These are phyloP conservation scores for Heliocidaris erythrogramma DNA, from an alignment of 35 echinoderm and acorn worm species.

Conservation along the genomic window DNA sequence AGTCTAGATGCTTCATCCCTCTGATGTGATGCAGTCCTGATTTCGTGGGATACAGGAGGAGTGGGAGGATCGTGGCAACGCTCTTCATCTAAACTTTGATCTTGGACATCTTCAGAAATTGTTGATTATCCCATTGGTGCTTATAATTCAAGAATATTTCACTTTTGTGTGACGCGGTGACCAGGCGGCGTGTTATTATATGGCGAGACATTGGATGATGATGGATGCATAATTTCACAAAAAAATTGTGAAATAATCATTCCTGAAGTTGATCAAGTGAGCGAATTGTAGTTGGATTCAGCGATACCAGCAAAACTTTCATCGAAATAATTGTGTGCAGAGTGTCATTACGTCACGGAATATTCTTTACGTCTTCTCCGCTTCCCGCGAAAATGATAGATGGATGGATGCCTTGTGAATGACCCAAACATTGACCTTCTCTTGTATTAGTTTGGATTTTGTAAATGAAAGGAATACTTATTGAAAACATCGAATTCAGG, in stretches of 20 bases:
- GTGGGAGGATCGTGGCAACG: not conserved
- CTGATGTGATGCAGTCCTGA: not conserved
- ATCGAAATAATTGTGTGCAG: not conserved
- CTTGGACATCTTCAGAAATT: not conserved
- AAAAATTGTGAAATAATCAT: no score
- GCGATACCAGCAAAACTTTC: no score
- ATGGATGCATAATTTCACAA: not conserved
- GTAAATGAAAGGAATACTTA: not conserved
- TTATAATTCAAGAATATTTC: not conserved
- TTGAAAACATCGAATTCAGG: no score
- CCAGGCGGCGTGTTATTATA: not conserved
- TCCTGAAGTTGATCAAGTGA: no score
- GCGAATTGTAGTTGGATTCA: no score
- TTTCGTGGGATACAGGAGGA: not conserved
- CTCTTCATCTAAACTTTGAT: not conserved
- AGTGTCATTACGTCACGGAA: not conserved
- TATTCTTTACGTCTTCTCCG: no score
- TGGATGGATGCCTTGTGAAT: not conserved
- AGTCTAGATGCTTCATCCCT: no score
- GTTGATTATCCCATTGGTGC: not conserved
- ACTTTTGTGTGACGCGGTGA: not conserved
- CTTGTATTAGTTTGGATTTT: not conserved
- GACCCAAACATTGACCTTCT: not conserved
- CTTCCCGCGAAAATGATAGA: not conserved
- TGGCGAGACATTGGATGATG: not conserved